Conservation (phyloP, 2,888 invertebrate genomes). For the Agriopis marginaria region DNA sequence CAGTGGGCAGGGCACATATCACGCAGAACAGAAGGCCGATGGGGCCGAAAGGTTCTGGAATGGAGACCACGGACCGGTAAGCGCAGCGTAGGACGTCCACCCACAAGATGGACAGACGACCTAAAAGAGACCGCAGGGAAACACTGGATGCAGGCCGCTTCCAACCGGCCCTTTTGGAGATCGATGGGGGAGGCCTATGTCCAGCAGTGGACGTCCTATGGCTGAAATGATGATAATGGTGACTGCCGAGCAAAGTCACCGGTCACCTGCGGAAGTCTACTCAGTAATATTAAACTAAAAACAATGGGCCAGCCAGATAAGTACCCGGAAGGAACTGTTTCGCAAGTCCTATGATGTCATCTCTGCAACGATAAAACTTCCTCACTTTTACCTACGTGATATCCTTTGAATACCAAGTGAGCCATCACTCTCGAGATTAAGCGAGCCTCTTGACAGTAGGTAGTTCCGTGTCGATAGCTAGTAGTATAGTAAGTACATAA, state of each 20-base stretch:
- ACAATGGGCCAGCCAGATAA: conserved; percentile 17
- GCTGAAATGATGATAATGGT: too few relatives aligned
- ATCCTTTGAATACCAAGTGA: conserved; percentile 37
- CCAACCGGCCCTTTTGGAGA: too few relatives aligned
- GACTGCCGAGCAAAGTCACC: neutral
- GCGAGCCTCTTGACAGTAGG: neutral
- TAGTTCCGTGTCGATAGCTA: conserved; percentile 19
- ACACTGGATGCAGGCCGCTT: too few relatives aligned
- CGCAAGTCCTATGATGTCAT: conserved; percentile 36
- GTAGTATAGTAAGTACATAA: conserved; percentile 1
- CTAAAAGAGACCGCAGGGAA: too few relatives aligned
- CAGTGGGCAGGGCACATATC: too few relatives aligned
- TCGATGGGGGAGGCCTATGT: too few relatives aligned
- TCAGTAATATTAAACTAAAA: neutral
- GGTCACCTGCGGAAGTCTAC: neutral
- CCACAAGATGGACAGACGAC: too few relatives aligned
- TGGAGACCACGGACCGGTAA: too few relatives aligned
- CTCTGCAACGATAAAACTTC: conserved; percentile 30
- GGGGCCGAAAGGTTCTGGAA: too few relatives aligned
- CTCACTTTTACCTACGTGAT: conserved; percentile 30
- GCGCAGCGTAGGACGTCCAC: too few relatives aligned
- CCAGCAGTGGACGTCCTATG: too few relatives aligned
- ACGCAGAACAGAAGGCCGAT: too few relatives aligned
- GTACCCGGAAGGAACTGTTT: conserved; percentile 33
- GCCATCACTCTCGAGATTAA: conserved; percentile 15